Conservation (phyloP, 2,797 vertebrate species). For the Okamejei kenojei region DNA sequence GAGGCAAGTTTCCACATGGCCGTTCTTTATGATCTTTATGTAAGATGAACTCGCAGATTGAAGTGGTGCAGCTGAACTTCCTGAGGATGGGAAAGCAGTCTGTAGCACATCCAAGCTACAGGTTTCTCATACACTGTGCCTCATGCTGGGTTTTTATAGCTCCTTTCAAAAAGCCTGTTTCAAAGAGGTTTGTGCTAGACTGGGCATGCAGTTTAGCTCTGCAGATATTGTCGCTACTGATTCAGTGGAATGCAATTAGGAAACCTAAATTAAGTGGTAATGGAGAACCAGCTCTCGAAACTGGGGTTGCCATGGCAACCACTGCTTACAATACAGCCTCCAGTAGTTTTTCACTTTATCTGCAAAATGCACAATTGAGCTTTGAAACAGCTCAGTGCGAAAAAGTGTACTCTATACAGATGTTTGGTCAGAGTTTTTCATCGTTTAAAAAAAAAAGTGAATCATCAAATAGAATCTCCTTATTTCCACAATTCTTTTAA, state of each 20-base stretch:
- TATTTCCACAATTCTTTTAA: constrained; percentile 53
- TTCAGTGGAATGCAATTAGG: constrained; percentile 99
- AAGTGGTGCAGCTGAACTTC: constrained; percentile 69
- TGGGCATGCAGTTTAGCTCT: constrained; percentile 82
- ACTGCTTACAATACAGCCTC: constrained; percentile 93
- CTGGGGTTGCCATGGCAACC: constrained; percentile 94
- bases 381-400: constrained; percentile 85
- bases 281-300: constrained; percentile 96
- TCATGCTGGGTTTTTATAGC: constrained; percentile 85
- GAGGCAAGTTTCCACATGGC: constrained; percentile 73
- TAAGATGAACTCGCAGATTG: constrained; percentile 76
- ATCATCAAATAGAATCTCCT: constrained; percentile 80
- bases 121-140: constrained; percentile 74
- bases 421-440: constrained; percentile 79
- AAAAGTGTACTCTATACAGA: constrained; percentile 82
- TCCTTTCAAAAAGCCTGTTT: constrained; percentile 78
- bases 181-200: constrained; percentile 82
- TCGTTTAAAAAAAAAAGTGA: constrained; percentile 79
- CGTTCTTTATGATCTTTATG: constrained; percentile 74
- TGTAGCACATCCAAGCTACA: constrained; percentile 79
- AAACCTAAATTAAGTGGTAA: constrained; percentile 99
- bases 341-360: constrained; percentile 99
- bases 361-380: constrained; percentile 99
- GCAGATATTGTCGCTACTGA: constrained; percentile 85
- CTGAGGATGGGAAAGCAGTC: constrained; percentile 75